A percentile compares a stretch with the other conserved stretches of the same genome.
Evolutionary conservation across 2,888 invertebrate species (phyloP).

Genomic region (Sturmia bella): DNA sequence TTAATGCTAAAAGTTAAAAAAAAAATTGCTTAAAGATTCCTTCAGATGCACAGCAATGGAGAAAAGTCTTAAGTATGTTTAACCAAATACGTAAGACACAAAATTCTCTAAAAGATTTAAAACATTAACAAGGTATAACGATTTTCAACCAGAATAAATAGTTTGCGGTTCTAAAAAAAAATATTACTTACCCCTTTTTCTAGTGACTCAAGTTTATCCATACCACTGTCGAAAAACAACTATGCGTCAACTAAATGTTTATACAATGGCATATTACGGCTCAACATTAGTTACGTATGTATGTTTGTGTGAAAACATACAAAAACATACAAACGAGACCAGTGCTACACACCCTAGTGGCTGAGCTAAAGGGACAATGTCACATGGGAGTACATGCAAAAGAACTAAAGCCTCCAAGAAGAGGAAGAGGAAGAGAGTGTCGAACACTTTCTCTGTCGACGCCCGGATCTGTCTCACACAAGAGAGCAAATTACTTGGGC

Average conservation of each 20-base stretch:
- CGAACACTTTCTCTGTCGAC: too few relatives aligned
- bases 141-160: too few relatives aligned
- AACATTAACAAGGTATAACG: too few relatives aligned
- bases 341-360: too few relatives aligned
- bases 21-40: conserved; percentile 30
- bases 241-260: conserved; percentile 8
- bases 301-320: conserved; percentile 6
- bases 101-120: not conserved
- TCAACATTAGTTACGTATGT: not conserved
- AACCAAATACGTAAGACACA: not conserved
- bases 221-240: conserved; percentile 20
- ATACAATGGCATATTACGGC: not conserved
- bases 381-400: too few relatives aligned
- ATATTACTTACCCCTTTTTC: not conserved
- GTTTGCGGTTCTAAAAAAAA: not conserved
- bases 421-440: too few relatives aligned
- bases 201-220: not conserved
- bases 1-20: conserved; percentile 67
- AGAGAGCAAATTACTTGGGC: too few relatives aligned
- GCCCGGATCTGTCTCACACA: too few relatives aligned
- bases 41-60: conserved; percentile 5
- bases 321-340: too few relatives aligned
- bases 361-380: too few relatives aligned
- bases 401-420: too few relatives aligned
- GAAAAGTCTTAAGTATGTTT: not conserved